Evolutionary conservation across 2,113 vertebrate species (phyloP), one percentile per base, ranked within the genome.

Genomic region (Alethe castanea): DNA sequence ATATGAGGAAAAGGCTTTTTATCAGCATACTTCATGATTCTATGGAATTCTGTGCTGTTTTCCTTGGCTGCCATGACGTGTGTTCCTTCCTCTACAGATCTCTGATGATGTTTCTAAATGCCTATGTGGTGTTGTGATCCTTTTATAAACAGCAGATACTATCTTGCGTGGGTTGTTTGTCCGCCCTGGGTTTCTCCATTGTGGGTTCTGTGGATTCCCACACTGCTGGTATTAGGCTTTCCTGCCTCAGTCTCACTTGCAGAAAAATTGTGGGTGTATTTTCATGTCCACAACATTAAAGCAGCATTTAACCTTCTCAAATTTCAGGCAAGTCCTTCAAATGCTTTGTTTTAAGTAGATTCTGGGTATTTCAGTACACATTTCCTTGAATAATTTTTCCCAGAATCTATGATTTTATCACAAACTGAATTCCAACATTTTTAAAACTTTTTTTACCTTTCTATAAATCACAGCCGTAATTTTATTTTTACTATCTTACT

Each of bases 391-490:
- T 10, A 4, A 26, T 29, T 80, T 88, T 80, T 38, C 40, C 12
- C 16, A 69, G 40, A 82, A 53, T 40, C 11, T 25, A 22, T 40
- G 79, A 69, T 64, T 10, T 85, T 72, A 28, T 31, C 36, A 61
- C 19, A 85, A 72, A 71, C 14, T 42, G 36, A 80, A 67, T 62
- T 14, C 5, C 13, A 76, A 57, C 56, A 18, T 9, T 35, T 19
- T 35, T n/a, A n/a, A 54, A 45, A 1, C 0, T 11, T 52, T 8
- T 11, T 52, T 8, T 1, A 50, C 14, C 8, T 47, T 82, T 53
- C 26, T 29, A 7, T 40, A 33, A 36, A 15, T 42, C 47, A 59
- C 28, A 70, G 54, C 5, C 5, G 12, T 25, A 4, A 8, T 72
- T 86, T 85, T 54, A 45, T 62, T 95, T 85, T 80, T 72, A 64